A percentile compares a stretch with the other conserved stretches of the same genome.
Conservation (phyloP, 2,797 vertebrate species). For the Muscicapa comitata region DNA sequence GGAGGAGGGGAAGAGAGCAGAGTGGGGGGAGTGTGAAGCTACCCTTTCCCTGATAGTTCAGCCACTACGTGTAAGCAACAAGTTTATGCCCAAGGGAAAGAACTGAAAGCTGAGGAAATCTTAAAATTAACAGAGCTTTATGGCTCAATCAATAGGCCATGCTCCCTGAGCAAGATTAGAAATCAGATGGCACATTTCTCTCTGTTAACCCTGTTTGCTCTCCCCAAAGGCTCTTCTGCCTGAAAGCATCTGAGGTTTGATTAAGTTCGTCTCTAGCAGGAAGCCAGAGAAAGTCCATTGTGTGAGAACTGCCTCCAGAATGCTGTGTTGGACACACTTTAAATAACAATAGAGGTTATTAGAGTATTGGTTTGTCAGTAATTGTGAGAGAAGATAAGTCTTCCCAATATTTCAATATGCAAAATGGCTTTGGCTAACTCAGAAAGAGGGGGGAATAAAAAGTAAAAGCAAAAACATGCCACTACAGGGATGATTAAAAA, state of each 20-base stretch:
- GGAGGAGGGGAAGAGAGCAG: not conserved
- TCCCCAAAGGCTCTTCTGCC: constrained; percentile 12
- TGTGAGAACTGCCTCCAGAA: not conserved
- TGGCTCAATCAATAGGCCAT: constrained; percentile 37
- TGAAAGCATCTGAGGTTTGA: constrained; percentile 34
- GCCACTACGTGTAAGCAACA: constrained; percentile 33
- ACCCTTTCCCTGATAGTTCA: not conserved
- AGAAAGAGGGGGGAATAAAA: not conserved
- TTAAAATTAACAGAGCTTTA: constrained; percentile 52
- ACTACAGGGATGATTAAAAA: not conserved
- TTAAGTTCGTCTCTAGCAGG: constrained; percentile 18
- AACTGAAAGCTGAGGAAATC: constrained; percentile 22
- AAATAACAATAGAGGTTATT: constrained; percentile 32
- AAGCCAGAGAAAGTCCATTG: not conserved
- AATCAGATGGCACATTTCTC: constrained; percentile 32
- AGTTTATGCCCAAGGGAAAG: constrained; percentile 32
- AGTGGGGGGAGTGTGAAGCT: not conserved
- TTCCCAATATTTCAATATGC: constrained; percentile 37
- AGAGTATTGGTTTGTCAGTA: not conserved
- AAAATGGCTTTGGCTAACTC: not conserved
- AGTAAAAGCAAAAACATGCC: not conserved
- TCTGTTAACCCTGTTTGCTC: not conserved
- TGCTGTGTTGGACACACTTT: not conserved
- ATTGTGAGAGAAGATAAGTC: constrained; percentile 31
- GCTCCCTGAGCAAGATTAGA: constrained; percentile 24